Evolutionary conservation across 35 echinoderm and acorn worm genomes (phyloP).

Genomic region (Diadema setosum): DNA sequence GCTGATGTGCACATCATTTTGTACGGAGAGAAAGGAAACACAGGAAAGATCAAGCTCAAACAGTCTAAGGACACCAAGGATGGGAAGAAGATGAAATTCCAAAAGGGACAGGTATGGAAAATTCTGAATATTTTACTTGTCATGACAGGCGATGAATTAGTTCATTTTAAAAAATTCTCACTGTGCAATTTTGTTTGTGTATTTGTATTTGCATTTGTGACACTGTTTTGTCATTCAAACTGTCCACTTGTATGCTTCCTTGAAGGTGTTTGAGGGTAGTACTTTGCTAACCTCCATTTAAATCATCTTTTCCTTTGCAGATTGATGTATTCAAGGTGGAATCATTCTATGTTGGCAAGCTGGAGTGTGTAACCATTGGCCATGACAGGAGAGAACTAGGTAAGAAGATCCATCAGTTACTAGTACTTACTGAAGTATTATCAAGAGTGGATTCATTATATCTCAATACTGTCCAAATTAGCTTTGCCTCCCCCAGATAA

Average conservation of each 20-base stretch:
- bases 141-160: too few relatives aligned
- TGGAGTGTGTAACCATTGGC: constrained; percentile 91
- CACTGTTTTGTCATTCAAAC: too few relatives aligned
- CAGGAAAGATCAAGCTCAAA: constrained; percentile 97
- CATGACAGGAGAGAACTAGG: constrained; percentile 94
- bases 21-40: constrained; percentile 92
- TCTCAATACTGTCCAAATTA: too few relatives aligned
- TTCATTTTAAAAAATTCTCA: too few relatives aligned
- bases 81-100: constrained; percentile 74
- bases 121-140: neutral
- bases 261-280: too few relatives aligned
- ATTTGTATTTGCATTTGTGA: too few relatives aligned
- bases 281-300: too few relatives aligned
- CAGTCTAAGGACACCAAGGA: constrained; percentile 68
- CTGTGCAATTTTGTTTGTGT: too few relatives aligned
- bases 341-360: constrained; percentile 89
- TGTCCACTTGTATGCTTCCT: too few relatives aligned
- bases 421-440: too few relatives aligned
- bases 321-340: constrained; percentile 99
- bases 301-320: constrained; percentile 53
- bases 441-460: too few relatives aligned
- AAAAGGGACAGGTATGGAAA: constrained; percentile 81
- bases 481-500: too few relatives aligned
- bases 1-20: constrained; percentile 89
- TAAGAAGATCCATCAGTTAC: constrained; percentile 30